A percentile compares a stretch with the other conserved stretches of the same genome.
phyloP scores from a whole-genome alignment of 2,797 vertebrate genomes.

The Enteromius anoplus region DNA sequence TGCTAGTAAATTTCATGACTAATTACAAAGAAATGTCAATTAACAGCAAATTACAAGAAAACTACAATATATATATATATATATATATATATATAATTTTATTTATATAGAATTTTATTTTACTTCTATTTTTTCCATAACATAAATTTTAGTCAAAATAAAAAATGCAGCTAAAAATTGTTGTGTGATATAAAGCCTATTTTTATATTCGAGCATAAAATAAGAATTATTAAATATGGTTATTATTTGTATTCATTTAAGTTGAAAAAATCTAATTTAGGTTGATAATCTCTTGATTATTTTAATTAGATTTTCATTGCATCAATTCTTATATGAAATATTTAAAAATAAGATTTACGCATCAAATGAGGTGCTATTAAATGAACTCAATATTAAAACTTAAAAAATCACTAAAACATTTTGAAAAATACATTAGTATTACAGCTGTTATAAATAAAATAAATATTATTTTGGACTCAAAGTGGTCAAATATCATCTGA shows the following conservation, averaged over 20 bases:
- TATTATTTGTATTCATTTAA: neutral
- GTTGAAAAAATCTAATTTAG: neutral
- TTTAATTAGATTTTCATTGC: neutral
- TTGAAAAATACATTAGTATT: neutral
- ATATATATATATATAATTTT: too few relatives aligned
- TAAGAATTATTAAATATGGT: neutral
- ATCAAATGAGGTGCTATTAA: neutral
- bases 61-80: too few relatives aligned
- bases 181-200: neutral
- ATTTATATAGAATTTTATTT: neutral
- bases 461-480: neutral
- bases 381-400: neutral
- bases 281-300: neutral
- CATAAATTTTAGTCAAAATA: neutral
- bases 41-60: neutral
- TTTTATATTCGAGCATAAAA: neutral
- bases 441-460: too few relatives aligned
- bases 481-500: neutral
- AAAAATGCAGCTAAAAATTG: neutral
- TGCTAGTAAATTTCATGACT: neutral
- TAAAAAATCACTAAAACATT: neutral
- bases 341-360: neutral
- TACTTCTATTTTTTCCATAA: neutral
- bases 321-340: neutral
- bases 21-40: neutral